Conservation (phyloP, 2,888 invertebrate genomes). For the Phorcus lineatus region DNA sequence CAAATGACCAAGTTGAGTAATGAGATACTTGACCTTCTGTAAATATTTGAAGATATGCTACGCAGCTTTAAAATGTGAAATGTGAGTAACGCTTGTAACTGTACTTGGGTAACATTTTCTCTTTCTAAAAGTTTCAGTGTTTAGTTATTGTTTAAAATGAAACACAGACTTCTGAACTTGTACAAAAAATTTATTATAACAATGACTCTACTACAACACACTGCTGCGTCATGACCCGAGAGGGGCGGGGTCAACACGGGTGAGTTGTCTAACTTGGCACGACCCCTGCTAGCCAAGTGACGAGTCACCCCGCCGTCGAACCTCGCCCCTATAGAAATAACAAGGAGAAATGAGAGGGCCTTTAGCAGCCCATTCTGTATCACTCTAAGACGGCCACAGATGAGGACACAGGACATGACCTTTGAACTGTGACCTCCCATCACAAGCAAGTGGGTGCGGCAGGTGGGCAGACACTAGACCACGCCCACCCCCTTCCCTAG, state of each 20-base stretch:
- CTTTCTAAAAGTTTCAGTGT: background rate
- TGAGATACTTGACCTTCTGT: no score
- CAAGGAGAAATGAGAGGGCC: background rate
- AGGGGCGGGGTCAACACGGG: background rate
- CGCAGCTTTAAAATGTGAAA: no score
- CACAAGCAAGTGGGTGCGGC: background rate
- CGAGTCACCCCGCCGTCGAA: background rate
- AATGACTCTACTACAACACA: constrained; percentile 44
- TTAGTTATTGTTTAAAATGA: no score
- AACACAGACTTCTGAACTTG: background rate
- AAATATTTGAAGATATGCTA: no score
- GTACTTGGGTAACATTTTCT: no score
- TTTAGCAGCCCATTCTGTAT: background rate
- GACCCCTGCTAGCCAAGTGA: constrained; percentile 16
- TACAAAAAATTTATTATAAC: constrained; percentile 38
- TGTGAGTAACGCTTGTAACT: no score
- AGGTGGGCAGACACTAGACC: background rate
- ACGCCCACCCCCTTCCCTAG: background rate
- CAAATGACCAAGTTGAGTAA: no score
- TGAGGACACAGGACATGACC: background rate
- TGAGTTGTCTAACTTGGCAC: constrained; percentile 9
- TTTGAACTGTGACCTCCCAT: background rate
- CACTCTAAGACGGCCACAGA: constrained; percentile 1
- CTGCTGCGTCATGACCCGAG: constrained; percentile 30
- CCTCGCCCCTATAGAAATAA: constrained; percentile 7